Conservation (phyloP, 30 jellyfish, hydroid and myxozoan species). For the Turritopsis dohrnii region DNA sequence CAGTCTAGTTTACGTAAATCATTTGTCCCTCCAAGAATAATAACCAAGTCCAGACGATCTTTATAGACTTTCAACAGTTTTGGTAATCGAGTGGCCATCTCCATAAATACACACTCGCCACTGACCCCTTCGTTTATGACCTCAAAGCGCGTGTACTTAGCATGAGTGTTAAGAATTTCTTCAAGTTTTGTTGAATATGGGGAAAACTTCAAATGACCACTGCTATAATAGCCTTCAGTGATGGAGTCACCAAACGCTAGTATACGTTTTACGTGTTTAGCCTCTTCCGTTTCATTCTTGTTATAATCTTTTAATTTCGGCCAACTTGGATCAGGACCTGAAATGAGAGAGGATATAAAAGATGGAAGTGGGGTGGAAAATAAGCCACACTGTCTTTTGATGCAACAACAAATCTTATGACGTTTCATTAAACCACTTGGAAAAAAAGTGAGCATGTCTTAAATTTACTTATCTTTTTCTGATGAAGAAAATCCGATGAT, state of each 20-base stretch:
- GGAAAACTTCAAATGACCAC: conserved; percentile 37
- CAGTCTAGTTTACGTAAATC: conserved; percentile 42
- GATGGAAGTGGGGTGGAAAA: background rate
- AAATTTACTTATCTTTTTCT: background rate
- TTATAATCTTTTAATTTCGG: conserved; percentile 3
- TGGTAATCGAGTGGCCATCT: conserved; percentile 67
- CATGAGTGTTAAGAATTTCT: conserved; percentile 30
- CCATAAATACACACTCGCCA: conserved; percentile 74
- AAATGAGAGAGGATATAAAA: background rate
- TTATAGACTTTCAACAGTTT: conserved; percentile 17
- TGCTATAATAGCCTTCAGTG: conserved; percentile 65
- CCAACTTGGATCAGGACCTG: conserved; percentile 17
- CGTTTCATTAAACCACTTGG: too few relatives aligned
- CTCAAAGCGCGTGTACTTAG: conserved; percentile 21
- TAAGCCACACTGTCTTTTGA: background rate
- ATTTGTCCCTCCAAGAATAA: conserved; percentile 88
- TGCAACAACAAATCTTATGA: background rate
- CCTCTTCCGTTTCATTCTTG: background rate
- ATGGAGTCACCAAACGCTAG: conserved; percentile 79
- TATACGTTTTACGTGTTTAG: conserved; percentile 16
- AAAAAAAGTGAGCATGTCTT: background rate
- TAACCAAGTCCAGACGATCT: conserved; percentile 35
- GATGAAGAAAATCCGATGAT: too few relatives aligned
- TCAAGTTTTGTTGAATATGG: conserved; percentile 63
- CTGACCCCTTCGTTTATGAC: conserved; percentile 68